Base-by-base conservation (phyloP, 2,797 vertebrate genomes). In the Erethizon dorsatum region DNA sequence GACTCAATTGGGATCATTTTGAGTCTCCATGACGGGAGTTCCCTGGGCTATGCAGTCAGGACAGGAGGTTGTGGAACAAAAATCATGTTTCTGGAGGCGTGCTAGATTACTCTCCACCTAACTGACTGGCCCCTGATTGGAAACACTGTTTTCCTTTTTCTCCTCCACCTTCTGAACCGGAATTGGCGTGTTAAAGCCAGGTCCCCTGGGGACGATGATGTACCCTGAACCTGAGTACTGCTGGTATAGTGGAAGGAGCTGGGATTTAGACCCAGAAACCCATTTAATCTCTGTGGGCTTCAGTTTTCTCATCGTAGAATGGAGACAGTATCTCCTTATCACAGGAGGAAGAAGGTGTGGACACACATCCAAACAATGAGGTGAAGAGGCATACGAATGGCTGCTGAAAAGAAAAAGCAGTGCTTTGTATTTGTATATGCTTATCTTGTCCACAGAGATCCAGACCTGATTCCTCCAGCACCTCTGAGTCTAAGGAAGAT, bases 261-360 rank as follows among this genome's bases (percentile, higher is more conserved):
- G 67, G 45, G 15, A 59, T 50, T 59, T 41, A 56, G 61, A 63
- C 13, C 54, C 83, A 67, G 56, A 90, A 71, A 54, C 41, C 75
- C 13, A 28, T 20, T 8, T 61, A 31, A 86, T 83, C 20, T 79
- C 56, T 20, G 7, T 69, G 50, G 41, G 28, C 37, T 47, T 94
- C 73, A 6, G 28, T 84, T 89, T 94, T 92, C 57, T 73, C 57
- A 75, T 77, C 26, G 20, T 63, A 82, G 84, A 90, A 84, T 24
- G 54, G 33, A 75, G 37, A 26, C 20, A 63, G 18, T 50, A 73
- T n/a, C 26, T 83, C 45, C 47, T 84, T 45, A 31, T 59, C 77
- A 69, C 26, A 84, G 63, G 17, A 45, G 85, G 80, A 78, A 88
- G n/a, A 89, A 63, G 28, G 10, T 82, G 33, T 82, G 63, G 56